phyloP scores from a whole-genome alignment of 2,797 vertebrate genomes.

The Lithobates sylvaticus region DNA sequence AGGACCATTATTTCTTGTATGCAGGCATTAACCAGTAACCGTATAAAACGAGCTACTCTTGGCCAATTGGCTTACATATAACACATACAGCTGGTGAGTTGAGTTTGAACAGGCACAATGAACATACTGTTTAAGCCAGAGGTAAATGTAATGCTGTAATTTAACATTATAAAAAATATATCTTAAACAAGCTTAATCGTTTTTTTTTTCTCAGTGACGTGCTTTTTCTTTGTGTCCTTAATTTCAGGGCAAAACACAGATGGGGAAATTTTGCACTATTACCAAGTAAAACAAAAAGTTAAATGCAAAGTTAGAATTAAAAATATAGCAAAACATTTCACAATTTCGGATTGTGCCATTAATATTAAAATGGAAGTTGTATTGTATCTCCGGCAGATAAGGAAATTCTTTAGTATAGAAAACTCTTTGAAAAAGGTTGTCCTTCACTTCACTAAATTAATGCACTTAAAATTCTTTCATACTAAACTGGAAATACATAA shows the following conservation, averaged over 20 bases:
- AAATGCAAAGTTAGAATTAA: not conserved
- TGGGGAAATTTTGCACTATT: constrained; percentile 20
- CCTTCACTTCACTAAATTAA: constrained; percentile 14
- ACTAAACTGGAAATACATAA: constrained; percentile 3
- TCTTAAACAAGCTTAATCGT: constrained; percentile 54
- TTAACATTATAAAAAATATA: constrained; percentile 50
- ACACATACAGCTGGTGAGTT: constrained; percentile 55
- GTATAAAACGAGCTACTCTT: constrained; percentile 54
- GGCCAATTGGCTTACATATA: constrained; percentile 59
- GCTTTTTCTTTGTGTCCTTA: constrained; percentile 35
- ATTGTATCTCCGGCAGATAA: not conserved
- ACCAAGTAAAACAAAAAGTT: constrained; percentile 27
- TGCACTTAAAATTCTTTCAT: constrained; percentile 12
- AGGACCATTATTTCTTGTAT: constrained; percentile 53
- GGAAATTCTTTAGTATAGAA: not conserved
- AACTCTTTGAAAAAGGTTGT: constrained; percentile 21
- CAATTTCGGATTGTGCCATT: not conserved
- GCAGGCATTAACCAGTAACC: constrained; percentile 50
- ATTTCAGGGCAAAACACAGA: constrained; percentile 45
- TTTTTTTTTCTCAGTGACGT: constrained; percentile 11
- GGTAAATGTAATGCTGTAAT: constrained; percentile 55
- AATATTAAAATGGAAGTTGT: constrained; percentile 2
- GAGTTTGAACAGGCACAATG: constrained; percentile 51
- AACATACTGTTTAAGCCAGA: constrained; percentile 47
- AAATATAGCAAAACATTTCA: constrained; percentile 17